A percentile compares a stretch with the other conserved stretches of the same genome.
These are phyloP conservation scores for Diceros bicornis DNA, from an alignment of 2,797 vertebrate species.

Conservation along the genomic window DNA sequence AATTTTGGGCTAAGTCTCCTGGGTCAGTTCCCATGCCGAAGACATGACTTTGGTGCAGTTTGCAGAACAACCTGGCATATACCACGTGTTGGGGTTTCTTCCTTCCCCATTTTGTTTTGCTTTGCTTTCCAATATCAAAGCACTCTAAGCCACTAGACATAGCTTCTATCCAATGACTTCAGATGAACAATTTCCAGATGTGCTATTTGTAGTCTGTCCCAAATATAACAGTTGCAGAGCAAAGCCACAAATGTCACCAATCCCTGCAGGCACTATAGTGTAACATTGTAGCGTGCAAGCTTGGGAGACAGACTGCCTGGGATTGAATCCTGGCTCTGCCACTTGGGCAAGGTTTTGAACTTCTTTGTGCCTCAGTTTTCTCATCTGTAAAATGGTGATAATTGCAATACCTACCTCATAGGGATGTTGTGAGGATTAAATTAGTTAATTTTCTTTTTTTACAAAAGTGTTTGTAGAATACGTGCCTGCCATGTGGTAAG, in stretches of 20 bases:
- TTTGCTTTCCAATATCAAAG: conserved; percentile 75
- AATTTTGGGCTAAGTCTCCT: background rate
- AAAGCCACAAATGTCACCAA: conserved; percentile 32
- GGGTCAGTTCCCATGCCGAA: background rate
- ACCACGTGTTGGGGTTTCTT: background rate
- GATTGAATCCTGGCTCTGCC: background rate
- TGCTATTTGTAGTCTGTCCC: conserved; percentile 50
- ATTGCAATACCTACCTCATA: background rate
- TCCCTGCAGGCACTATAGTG: background rate
- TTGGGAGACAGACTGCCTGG: background rate
- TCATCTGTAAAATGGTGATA: background rate
- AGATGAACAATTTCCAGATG: conserved; percentile 64
- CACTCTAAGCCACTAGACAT: conserved; percentile 48
- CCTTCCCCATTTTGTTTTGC: conserved; percentile 42
- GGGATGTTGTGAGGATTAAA: background rate
- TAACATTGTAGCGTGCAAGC: background rate
- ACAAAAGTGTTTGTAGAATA: background rate
- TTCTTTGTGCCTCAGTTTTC: conserved; percentile 11
- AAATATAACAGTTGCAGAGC: conserved; percentile 40
- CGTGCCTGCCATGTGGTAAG: background rate
- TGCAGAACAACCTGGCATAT: background rate
- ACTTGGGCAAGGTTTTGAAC: background rate
- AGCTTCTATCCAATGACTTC: conserved; percentile 57
- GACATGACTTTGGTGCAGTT: background rate
- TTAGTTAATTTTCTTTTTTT: background rate